Conservation (phyloP, 1,140 invertebrate genomes). For the Nomia melanderi region DNA sequence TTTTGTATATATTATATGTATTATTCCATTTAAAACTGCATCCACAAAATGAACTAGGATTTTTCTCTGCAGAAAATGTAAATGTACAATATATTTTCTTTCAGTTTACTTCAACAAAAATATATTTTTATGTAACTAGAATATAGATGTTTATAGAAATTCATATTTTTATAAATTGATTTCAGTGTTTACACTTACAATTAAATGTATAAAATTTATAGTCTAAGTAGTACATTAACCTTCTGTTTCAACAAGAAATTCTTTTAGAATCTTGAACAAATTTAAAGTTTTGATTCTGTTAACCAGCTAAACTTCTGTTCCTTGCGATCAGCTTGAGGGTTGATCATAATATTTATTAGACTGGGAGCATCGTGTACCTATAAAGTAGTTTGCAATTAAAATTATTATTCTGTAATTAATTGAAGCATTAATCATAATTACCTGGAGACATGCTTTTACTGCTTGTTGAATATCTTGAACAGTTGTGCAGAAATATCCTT, state of each 20-base stretch:
- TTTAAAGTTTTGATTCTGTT: conserved; percentile 93
- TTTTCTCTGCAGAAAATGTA: too few relatives aligned
- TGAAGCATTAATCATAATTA: conserved; percentile 64
- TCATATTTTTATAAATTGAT: too few relatives aligned
- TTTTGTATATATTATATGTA: background rate
- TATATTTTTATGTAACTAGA: background rate
- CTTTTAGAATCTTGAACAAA: background rate
- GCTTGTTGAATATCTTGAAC: conserved; percentile 88
- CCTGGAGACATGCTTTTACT: conserved; percentile 84
- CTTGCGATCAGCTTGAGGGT: conserved; percentile 93
- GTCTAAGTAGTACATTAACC: too few relatives aligned
- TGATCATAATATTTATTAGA: conserved; percentile 95
- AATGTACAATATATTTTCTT: too few relatives aligned
- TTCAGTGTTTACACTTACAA: too few relatives aligned
- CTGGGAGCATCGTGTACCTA: conserved; percentile 87
- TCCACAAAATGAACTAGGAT: too few relatives aligned
- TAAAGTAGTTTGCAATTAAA: conserved; percentile 40
- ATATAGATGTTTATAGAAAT: too few relatives aligned
- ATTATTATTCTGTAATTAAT: conserved; percentile 1
- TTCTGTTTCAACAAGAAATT: background rate
- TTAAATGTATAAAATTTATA: too few relatives aligned
- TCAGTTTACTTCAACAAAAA: too few relatives aligned
- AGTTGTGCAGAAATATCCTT: conserved; percentile 90
- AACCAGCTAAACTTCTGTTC: conserved; percentile 95
- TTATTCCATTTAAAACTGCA: too few relatives aligned